These are phyloP conservation scores for Magallana gigas DNA, from an alignment of 1,140 invertebrate genomes.

Conservation along the genomic window DNA sequence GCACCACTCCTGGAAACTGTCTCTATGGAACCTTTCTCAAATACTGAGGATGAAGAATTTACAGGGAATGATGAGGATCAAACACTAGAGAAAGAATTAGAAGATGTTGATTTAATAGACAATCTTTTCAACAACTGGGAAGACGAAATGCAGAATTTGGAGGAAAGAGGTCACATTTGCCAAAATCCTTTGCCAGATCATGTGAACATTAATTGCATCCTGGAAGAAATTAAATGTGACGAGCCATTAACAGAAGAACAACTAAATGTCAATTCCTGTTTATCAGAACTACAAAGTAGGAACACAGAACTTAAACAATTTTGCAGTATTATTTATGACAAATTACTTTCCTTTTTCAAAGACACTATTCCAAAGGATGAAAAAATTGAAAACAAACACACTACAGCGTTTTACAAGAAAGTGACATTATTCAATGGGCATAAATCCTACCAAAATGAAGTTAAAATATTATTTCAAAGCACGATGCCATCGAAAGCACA, in stretches of 20 bases:
- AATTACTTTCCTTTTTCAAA: constrained; percentile 21
- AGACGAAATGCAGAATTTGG: neutral
- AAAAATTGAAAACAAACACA: constrained; percentile 14
- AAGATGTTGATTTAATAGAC: neutral
- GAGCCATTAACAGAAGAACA: constrained; percentile 3
- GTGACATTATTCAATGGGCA: constrained; percentile 1
- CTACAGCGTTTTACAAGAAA: constrained; percentile 7
- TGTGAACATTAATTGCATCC: constrained; percentile 1
- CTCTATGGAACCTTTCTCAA: constrained; percentile 1
- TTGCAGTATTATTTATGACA: neutral
- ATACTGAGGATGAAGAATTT: constrained; percentile 4
- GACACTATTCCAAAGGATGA: constrained; percentile 12
- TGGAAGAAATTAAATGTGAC: neutral
- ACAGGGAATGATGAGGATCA: constrained; percentile 8
- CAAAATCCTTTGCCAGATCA: constrained; percentile 13
- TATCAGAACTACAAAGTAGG: neutral
- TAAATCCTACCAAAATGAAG: constrained; percentile 15
- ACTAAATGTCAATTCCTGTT: neutral
- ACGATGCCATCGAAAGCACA: neutral
- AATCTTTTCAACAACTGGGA: constrained; percentile 12
- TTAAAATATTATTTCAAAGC: neutral
- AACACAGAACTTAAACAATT: neutral
- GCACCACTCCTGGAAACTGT: neutral
- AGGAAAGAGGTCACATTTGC: neutral
- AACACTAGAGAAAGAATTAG: neutral